A percentile compares a stretch with the other conserved stretches of the same genome.
phyloP scores from a whole-genome alignment of 2,888 invertebrate species.

The Synergus gifuensis region DNA sequence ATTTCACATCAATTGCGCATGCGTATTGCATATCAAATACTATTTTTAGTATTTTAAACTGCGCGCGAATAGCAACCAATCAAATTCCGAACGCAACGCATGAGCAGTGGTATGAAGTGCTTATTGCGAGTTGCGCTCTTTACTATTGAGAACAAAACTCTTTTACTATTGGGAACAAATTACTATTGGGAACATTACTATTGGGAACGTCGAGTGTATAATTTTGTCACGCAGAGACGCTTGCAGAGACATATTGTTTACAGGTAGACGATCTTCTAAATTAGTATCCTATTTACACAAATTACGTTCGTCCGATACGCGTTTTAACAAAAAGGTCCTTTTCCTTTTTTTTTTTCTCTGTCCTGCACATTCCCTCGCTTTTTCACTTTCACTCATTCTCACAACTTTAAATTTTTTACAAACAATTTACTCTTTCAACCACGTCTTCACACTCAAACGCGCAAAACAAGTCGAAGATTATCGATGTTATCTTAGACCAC shows the following conservation, averaged over 20 bases:
- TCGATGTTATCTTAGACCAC: conserved; percentile 74
- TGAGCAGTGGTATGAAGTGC: too few species aligned
- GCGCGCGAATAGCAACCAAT: too few species aligned
- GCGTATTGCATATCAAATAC: too few species aligned
- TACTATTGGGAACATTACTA: too few species aligned
- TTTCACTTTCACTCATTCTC: conserved; percentile 43
- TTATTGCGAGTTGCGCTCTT: too few species aligned
- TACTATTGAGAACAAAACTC: too few species aligned
- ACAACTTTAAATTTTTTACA: conserved; percentile 44
- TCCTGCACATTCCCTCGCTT: conserved; percentile 41
- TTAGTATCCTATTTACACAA: conserved; percentile 76
- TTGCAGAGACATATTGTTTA: conserved; percentile 57
- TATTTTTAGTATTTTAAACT: too few species aligned
- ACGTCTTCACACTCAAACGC: conserved; percentile 62
- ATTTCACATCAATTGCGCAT: too few species aligned
- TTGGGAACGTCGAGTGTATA: too few species aligned
- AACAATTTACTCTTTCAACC: conserved; percentile 53
- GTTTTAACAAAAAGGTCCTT: conserved; percentile 65
- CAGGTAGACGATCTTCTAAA: conserved; percentile 68
- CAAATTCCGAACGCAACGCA: too few species aligned
- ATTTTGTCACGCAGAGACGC: conserved; percentile 58
- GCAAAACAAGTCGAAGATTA: conserved; percentile 62
- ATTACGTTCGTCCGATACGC: conserved; percentile 73
- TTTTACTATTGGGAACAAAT: too few species aligned
- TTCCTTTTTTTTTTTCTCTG: conserved; percentile 29